Percentiles rank a stretch among this genome's conserved stretches.
Evolutionary conservation across 2,888 invertebrate species (phyloP).

Genomic region (Leucoma salicis): DNA sequence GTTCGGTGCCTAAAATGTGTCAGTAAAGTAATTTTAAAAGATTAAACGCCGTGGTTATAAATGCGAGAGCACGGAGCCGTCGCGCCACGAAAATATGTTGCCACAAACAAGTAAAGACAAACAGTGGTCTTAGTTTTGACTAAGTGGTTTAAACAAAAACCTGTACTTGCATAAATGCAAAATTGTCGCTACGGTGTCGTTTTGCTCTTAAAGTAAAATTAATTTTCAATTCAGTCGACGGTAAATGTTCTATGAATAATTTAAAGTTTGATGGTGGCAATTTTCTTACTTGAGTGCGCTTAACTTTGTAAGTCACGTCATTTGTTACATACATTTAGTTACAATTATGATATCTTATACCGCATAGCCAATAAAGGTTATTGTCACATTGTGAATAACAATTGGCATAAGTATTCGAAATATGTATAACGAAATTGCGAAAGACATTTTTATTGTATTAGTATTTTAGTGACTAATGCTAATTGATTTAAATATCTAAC

Average conservation of each 20-base stretch:
- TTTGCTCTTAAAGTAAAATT: slow-evolving; percentile 33
- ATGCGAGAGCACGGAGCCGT: slow-evolving; percentile 74
- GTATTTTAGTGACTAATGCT: too few relatives aligned
- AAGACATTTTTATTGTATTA: too few relatives aligned
- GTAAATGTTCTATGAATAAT: slow-evolving; percentile 50
- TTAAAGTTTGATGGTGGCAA: slow-evolving; percentile 28
- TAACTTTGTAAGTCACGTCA: slow-evolving; percentile 13
- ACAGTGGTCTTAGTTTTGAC: slow-evolving; percentile 58
- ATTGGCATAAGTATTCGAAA: too few relatives aligned
- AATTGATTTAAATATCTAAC: too few relatives aligned
- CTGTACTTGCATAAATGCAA: slow-evolving; percentile 55
- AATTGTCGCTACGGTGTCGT: slow-evolving; percentile 32
- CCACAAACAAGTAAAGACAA: slow-evolving; percentile 64
- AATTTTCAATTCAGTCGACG: slow-evolving; percentile 46
- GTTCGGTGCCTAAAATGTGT: slow-evolving; percentile 48
- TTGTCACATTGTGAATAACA: too few relatives aligned
- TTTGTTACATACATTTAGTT: too few relatives aligned
- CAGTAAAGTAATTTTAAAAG: slow-evolving; percentile 64
- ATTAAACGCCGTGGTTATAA: slow-evolving; percentile 68
- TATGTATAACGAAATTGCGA: too few relatives aligned
- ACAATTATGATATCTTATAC: too few relatives aligned
- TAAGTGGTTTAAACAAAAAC: slow-evolving; percentile 57
- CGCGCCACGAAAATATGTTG: slow-evolving; percentile 69
- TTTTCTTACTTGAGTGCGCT: slow-evolving; percentile 29
- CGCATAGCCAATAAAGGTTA: too few relatives aligned